These are phyloP conservation scores for Orthosia cruda DNA, from an alignment of 2,888 invertebrate genomes.

Conservation along the genomic window DNA sequence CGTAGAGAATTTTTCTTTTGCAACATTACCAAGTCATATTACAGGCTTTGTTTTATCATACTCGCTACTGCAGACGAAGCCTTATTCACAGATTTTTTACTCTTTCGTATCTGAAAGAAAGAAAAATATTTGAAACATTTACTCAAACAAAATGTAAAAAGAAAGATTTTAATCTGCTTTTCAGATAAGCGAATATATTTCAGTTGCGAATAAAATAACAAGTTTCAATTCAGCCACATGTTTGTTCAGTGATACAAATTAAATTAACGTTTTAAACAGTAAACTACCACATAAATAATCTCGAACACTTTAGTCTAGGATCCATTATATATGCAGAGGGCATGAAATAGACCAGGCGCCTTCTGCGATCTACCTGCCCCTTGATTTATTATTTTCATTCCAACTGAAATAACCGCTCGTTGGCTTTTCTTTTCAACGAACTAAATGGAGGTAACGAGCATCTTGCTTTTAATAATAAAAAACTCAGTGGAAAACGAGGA, in stretches of 20 bases:
- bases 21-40: slow-evolving; percentile 64
- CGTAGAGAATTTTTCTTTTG: slow-evolving; percentile 59
- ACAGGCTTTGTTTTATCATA: slow-evolving; percentile 61
- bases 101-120: slow-evolving; percentile 23
- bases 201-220: slow-evolving; percentile 23
- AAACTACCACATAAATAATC: slow-evolving; percentile 74
- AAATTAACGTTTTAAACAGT: slow-evolving; percentile 62
- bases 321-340: slow-evolving; percentile 77
- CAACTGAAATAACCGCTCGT: slow-evolving; percentile 81
- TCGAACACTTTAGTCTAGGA: slow-evolving; percentile 71
- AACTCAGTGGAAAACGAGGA: slow-evolving; percentile 68
- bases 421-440: slow-evolving; percentile 76
- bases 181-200: slow-evolving; percentile 20
- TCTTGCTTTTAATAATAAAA: slow-evolving; percentile 84
- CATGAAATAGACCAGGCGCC: slow-evolving; percentile 82
- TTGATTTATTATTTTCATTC: slow-evolving; percentile 89
- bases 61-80: slow-evolving; percentile 43
- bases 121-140: slow-evolving; percentile 24
- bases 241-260: slow-evolving; percentile 39
- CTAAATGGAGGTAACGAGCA: slow-evolving; percentile 86
- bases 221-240: slow-evolving; percentile 24
- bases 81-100: slow-evolving; percentile 43
- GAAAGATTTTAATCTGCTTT: slow-evolving; percentile 3
- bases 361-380: slow-evolving; percentile 80
- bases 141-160: slow-evolving; percentile 28